Conservation (phyloP, 2,888 invertebrate genomes). For the Ophraella communa region DNA sequence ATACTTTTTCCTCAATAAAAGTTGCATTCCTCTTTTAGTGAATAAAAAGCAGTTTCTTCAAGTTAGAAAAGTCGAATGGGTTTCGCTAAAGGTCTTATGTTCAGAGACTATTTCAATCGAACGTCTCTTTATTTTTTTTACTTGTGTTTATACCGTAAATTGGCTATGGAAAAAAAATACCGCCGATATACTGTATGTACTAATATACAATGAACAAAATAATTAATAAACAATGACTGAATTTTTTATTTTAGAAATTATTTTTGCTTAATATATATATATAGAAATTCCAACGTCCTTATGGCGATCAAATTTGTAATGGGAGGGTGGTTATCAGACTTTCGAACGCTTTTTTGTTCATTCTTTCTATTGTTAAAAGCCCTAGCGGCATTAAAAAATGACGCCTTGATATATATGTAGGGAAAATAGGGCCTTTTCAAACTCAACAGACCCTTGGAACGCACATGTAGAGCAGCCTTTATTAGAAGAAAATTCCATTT, state of each 20-base stretch:
- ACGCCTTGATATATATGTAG: conserved; percentile 51
- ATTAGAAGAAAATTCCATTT: conserved; percentile 55
- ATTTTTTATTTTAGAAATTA: too few species aligned
- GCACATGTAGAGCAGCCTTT: conserved; percentile 57
- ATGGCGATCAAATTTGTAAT: conserved; percentile 44
- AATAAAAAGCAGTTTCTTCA: conserved; percentile 59
- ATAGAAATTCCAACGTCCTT: conserved; percentile 39
- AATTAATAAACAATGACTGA: too few species aligned
- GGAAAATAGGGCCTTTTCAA: conserved; percentile 50
- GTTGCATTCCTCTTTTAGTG: conserved; percentile 55
- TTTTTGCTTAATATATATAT: neutral
- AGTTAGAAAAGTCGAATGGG: conserved; percentile 47
- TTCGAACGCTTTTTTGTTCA: conserved; percentile 37
- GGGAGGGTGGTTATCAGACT: conserved; percentile 38
- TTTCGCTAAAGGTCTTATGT: conserved; percentile 24
- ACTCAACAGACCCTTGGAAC: conserved; percentile 53
- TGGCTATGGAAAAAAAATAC: conserved; percentile 1
- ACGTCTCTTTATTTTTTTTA: conserved; percentile 18
- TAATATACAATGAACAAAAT: neutral
- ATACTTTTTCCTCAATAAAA: conserved; percentile 57
- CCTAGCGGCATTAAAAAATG: conserved; percentile 44
- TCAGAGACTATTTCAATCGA: conserved; percentile 25
- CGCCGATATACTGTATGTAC: neutral
- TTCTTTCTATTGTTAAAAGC: conserved; percentile 46
- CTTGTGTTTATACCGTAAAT: conserved; percentile 13